phyloP scores from a whole-genome alignment of 2,888 invertebrate genomes.

The Encarsia formosa region DNA sequence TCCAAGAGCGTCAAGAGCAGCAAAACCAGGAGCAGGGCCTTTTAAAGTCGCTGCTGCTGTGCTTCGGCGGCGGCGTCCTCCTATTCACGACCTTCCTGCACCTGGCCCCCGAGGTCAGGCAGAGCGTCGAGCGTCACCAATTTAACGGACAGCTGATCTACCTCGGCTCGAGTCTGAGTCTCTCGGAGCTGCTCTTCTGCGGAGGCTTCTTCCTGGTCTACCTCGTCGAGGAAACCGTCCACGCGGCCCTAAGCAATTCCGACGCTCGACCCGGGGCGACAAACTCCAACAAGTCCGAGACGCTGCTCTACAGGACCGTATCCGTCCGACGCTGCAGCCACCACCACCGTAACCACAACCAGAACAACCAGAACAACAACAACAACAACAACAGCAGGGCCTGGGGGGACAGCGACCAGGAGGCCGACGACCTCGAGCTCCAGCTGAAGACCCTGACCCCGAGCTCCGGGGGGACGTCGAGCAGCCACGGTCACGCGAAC shows the following conservation, averaged over 20 bases:
- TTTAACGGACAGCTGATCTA: slow-evolving; percentile 50
- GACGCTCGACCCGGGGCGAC: slow-evolving; percentile 36
- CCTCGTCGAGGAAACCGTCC: slow-evolving; percentile 61
- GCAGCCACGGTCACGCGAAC: slow-evolving; percentile 9
- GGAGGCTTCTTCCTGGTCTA: slow-evolving; percentile 64
- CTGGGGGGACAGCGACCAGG: neutral
- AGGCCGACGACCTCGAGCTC: slow-evolving; percentile 24
- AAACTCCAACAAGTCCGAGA: slow-evolving; percentile 43
- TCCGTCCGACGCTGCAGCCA: slow-evolving; percentile 55
- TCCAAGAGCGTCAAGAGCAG: no score
- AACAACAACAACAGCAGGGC: slow-evolving; percentile 21
- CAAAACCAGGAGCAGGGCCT: slow-evolving; percentile 54
- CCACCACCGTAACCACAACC: slow-evolving; percentile 32
- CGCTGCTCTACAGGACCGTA: slow-evolving; percentile 55
- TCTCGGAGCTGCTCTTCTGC: slow-evolving; percentile 60
- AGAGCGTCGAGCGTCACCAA: slow-evolving; percentile 54
- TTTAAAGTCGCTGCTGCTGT: slow-evolving; percentile 58
- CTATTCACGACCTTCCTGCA: slow-evolving; percentile 64
- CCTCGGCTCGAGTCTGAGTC: slow-evolving; percentile 52
- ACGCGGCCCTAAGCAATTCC: slow-evolving; percentile 55
- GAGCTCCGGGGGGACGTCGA: neutral
- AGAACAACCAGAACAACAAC: slow-evolving; percentile 25
- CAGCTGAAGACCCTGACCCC: slow-evolving; percentile 2
- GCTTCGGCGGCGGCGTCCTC: slow-evolving; percentile 65
- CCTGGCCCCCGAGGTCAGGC: slow-evolving; percentile 63